Percentiles rank a stretch among this genome's conserved stretches.
phyloP scores from a whole-genome alignment of 2,797 vertebrate genomes.

The Trachurus trachurus region DNA sequence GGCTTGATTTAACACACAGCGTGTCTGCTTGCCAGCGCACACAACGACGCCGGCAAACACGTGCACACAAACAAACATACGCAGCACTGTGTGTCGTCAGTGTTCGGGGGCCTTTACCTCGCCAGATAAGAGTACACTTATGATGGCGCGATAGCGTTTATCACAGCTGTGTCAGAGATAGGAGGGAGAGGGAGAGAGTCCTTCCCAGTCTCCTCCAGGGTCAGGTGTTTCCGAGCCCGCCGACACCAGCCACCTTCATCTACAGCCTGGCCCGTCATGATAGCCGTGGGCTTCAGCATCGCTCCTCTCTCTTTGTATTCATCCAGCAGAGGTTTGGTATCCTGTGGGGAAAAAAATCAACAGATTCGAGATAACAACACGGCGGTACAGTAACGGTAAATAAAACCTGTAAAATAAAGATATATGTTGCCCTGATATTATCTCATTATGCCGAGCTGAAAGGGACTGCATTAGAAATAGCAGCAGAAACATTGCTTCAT shows the following conservation, averaged over 20 bases:
- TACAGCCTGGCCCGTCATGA: constrained; percentile 41
- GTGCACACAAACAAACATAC: constrained; percentile 19
- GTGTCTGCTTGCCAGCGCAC: constrained; percentile 56
- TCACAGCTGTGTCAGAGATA: constrained; percentile 55
- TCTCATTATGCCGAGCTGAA: constrained; percentile 23
- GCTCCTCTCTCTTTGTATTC: constrained; percentile 23
- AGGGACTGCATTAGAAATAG: constrained; percentile 41
- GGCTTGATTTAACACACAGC: constrained; percentile 50
- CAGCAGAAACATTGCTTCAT: constrained; percentile 48
- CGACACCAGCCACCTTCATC: constrained; percentile 59
- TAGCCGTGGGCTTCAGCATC: constrained; percentile 30
- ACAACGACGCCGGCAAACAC: constrained; percentile 32
- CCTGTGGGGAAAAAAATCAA: constrained; percentile 5
- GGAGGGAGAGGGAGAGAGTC: constrained; percentile 42
- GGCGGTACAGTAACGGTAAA: background rate
- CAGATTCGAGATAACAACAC: constrained; percentile 27
- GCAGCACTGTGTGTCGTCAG: constrained; percentile 37
- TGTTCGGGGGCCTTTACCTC: constrained; percentile 34
- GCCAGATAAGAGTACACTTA: constrained; percentile 51
- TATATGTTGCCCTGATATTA: constrained; percentile 5
- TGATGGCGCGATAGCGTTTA: constrained; percentile 57
- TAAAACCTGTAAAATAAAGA: constrained; percentile 9
- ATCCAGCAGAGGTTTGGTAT: constrained; percentile 23
- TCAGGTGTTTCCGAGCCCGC: constrained; percentile 55
- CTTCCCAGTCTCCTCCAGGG: constrained; percentile 54